Evolutionary conservation across 2,797 vertebrate species (phyloP).

Genomic region (Sebastes iracundus): DNA sequence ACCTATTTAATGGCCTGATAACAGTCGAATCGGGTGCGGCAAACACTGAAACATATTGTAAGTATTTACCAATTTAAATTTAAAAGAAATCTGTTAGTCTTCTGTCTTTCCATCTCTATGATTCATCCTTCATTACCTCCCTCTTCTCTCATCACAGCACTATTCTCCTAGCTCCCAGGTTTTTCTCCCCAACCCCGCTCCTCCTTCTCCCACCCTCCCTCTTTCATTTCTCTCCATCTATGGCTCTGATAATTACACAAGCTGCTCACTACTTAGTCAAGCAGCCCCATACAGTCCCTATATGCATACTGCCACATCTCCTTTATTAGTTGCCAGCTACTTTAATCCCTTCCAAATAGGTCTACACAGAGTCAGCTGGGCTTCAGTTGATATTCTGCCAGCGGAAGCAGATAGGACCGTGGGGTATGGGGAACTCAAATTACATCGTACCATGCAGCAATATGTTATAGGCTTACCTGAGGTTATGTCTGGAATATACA

Average conservation of each 20-base stretch:
- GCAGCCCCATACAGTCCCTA: conserved; percentile 54
- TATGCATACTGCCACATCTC: conserved; percentile 60
- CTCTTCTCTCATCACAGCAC: background rate
- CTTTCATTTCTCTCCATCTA: conserved; percentile 18
- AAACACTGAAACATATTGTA: background rate
- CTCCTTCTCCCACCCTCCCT: background rate
- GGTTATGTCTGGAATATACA: conserved; percentile 49
- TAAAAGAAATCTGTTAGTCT: background rate
- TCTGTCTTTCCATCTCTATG: background rate
- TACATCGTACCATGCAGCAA: conserved; percentile 13
- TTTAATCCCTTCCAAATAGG: conserved; percentile 70
- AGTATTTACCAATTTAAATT: background rate
- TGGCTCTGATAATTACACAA: conserved; percentile 62
- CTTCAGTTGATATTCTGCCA: conserved; percentile 59
- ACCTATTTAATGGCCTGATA: background rate
- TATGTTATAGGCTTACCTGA: conserved; percentile 24
- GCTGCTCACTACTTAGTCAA: conserved; percentile 64
- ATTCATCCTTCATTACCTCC: background rate
- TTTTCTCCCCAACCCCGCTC: background rate
- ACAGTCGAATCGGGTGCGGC: background rate
- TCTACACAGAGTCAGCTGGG: conserved; percentile 49
- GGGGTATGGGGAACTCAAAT: conserved; percentile 35
- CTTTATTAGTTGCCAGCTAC: conserved; percentile 69
- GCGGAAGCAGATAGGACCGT: conserved; percentile 59
- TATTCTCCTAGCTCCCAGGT: background rate